Percentiles rank a stretch among this genome's conserved stretches.
These are phyloP conservation scores for Myiopsitta monachus DNA, from an alignment of 2,113 vertebrate genomes.

Conservation along the genomic window DNA sequence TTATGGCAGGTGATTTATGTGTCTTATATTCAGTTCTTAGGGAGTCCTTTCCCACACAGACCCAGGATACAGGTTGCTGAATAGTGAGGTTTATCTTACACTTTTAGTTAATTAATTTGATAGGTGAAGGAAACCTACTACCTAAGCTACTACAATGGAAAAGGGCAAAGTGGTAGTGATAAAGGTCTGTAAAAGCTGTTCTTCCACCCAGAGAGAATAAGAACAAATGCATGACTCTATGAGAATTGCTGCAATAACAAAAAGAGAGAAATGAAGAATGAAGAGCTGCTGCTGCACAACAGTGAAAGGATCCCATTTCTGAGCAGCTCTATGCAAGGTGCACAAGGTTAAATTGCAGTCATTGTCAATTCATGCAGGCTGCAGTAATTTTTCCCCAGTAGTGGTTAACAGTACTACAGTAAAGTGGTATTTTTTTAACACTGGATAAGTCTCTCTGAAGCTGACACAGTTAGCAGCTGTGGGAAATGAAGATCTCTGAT, in stretches of 20 bases:
- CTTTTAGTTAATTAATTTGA: conserved; percentile 15
- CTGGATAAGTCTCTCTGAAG: conserved; percentile 21
- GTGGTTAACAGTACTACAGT: not conserved
- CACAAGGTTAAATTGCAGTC: conserved; percentile 35
- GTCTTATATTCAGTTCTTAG: not conserved
- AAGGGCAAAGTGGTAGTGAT: conserved; percentile 16
- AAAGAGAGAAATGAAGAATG: not conserved
- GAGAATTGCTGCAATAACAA: conserved; percentile 5
- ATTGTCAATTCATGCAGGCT: conserved; percentile 42
- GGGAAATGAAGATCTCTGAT: conserved; percentile 34
- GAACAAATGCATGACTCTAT: not conserved
- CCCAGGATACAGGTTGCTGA: not conserved
- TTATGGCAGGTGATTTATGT: not conserved
- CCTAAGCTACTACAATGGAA: not conserved
- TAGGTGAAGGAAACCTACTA: not conserved
- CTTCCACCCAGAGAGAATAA: not conserved
- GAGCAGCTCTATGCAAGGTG: not conserved
- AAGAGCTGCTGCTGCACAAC: not conserved
- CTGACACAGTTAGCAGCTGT: not conserved
- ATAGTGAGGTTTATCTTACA: not conserved
- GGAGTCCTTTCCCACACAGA: not conserved
- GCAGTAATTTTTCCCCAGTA: conserved; percentile 38
- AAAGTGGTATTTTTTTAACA: conserved; percentile 1
- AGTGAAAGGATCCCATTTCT: conserved; percentile 42
- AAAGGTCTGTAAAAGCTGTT: conserved; percentile 21